Percentiles rank a stretch among this genome's conserved stretches.
Evolutionary conservation across 2,888 invertebrate species (phyloP).

Genomic region (Leptinotarsa peninsularis): DNA sequence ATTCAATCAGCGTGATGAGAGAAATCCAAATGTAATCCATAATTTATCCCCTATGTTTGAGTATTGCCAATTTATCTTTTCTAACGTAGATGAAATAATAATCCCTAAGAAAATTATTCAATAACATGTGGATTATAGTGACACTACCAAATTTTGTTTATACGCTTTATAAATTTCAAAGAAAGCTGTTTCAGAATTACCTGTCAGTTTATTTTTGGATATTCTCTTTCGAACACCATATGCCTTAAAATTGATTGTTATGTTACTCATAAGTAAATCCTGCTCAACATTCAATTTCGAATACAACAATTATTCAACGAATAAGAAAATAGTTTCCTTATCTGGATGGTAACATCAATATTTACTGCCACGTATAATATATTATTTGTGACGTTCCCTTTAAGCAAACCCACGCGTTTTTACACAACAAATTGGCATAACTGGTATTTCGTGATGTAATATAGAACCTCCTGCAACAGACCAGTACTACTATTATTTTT

Average conservation of each 20-base stretch:
- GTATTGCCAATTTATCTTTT: too few species aligned
- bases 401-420: conserved; percentile 13
- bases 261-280: neutral
- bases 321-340: neutral
- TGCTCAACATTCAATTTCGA: neutral
- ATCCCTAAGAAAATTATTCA: too few species aligned
- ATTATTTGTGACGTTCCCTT: neutral
- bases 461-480: neutral
- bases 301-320: neutral
- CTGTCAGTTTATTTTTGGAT: too few species aligned
- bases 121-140: too few species aligned
- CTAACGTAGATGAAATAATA: too few species aligned
- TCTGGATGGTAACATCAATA: conserved; percentile 1
- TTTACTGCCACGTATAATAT: conserved; percentile 1
- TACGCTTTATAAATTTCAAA: too few species aligned
- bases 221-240: neutral
- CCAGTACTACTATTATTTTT: neutral
- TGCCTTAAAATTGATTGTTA: neutral
- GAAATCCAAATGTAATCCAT: too few species aligned
- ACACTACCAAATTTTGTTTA: too few species aligned
- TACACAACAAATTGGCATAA: conserved; percentile 12
- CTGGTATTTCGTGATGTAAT: conserved; percentile 1
- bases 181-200: too few species aligned
- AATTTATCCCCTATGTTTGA: too few species aligned
- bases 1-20: too few species aligned